Evolutionary conservation across 2,888 invertebrate species (phyloP).

Genomic region (Biston stratarius): DNA sequence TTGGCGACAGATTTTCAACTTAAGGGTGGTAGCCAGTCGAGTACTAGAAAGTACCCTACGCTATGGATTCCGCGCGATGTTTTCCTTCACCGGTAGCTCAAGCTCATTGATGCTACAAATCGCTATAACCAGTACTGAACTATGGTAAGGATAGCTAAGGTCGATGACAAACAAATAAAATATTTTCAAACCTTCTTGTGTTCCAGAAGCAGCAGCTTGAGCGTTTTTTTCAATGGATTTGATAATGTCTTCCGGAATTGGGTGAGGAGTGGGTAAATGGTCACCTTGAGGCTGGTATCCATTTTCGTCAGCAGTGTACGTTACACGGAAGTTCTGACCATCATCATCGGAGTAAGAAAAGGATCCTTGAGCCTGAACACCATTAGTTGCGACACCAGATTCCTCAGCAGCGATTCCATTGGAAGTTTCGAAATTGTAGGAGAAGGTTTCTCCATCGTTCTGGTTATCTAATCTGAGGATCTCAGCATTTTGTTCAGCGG

Average conservation of each 20-base stretch:
- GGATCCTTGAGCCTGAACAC: constrained; percentile 77
- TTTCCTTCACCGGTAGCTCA: too few relatives aligned
- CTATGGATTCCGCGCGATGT: too few relatives aligned
- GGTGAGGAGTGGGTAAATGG: constrained; percentile 78
- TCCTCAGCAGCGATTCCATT: constrained; percentile 81
- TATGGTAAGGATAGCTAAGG: too few relatives aligned
- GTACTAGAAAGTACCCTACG: too few relatives aligned
- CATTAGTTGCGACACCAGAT: constrained; percentile 76
- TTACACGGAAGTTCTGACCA: constrained; percentile 72
- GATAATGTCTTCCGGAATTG: constrained; percentile 78
- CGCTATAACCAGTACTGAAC: too few relatives aligned
- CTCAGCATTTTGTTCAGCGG: constrained; percentile 71
- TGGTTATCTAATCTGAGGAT: constrained; percentile 73
- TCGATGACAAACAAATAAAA: too few relatives aligned
- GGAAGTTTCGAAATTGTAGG: constrained; percentile 78
- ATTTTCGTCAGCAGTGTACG: constrained; percentile 81
- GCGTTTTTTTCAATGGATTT: constrained; percentile 78
- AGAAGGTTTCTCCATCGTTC: constrained; percentile 75
- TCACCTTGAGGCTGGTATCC: constrained; percentile 77
- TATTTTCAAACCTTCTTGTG: constrained; percentile 72
- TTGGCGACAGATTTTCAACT: too few relatives aligned
- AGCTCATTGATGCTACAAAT: too few relatives aligned
- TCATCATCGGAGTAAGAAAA: constrained; percentile 79
- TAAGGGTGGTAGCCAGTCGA: too few relatives aligned
- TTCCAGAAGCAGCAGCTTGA: constrained; percentile 77